phyloP scores from a whole-genome alignment of 2,888 invertebrate species.

The Leptothorax acervorum region DNA sequence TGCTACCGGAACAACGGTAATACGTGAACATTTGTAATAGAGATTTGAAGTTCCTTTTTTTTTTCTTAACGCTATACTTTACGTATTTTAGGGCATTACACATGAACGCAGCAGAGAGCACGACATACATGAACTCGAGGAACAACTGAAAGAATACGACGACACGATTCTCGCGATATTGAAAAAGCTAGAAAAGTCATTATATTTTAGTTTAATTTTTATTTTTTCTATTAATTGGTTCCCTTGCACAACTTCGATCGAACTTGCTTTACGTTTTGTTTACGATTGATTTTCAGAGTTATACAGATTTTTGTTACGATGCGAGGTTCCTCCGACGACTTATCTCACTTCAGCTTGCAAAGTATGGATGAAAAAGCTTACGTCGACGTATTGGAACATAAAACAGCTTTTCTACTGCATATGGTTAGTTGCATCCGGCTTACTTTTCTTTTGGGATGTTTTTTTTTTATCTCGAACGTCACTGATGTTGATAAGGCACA shows the following conservation, averaged over 20 bases:
- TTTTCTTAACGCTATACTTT: not conserved
- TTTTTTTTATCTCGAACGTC: not conserved
- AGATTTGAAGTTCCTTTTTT: not conserved
- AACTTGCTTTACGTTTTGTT: not conserved
- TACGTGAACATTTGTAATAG: not conserved
- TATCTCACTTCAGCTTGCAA: not conserved
- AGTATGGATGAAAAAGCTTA: not conserved
- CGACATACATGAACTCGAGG: conserved; percentile 8
- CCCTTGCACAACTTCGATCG: not conserved
- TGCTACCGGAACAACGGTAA: not conserved
- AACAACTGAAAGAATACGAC: conserved; percentile 19
- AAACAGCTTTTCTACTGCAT: conserved; percentile 16
- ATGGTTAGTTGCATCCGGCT: conserved; percentile 13
- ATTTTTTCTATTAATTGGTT: not conserved
- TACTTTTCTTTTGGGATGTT: not conserved
- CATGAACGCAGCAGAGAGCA: not conserved
- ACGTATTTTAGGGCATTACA: conserved; percentile 17
- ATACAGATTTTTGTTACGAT: not conserved
- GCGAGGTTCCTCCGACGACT: not conserved
- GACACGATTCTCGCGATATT: not conserved
- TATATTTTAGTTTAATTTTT: conserved; percentile 30
- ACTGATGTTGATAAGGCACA: not conserved
- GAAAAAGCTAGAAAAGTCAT: conserved; percentile 40
- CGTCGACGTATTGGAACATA: conserved; percentile 22
- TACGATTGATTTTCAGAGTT: conserved; percentile 39